Evolutionary conservation across 2,797 vertebrate genomes (phyloP).

Genomic region (Myotis findleyi): DNA sequence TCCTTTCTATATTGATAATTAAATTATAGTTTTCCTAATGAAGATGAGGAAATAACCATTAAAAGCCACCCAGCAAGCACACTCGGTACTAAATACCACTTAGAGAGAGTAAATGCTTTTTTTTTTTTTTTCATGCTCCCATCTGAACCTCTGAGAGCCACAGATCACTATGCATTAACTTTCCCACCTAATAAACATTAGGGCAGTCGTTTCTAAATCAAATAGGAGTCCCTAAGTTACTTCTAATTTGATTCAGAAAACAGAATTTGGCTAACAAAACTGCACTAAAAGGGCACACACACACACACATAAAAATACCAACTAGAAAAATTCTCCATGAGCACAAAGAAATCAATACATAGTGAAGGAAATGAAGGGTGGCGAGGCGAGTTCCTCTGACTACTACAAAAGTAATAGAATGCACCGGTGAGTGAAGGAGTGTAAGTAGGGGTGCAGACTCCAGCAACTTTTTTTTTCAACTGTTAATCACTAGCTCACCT

Average conservation of each 20-base stretch:
- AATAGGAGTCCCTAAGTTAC: constrained; percentile 68
- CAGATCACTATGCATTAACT: not conserved
- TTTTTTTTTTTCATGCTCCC: not conserved
- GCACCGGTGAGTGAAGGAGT: constrained; percentile 77
- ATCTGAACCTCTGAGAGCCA: not conserved
- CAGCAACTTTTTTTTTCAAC: constrained; percentile 86
- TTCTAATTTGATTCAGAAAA: constrained; percentile 77
- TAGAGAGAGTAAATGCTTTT: not conserved
- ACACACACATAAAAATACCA: not conserved
- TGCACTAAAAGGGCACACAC: constrained; percentile 76
- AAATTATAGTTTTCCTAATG: constrained; percentile 47
- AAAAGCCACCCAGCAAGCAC: not conserved
- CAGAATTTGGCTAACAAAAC: constrained; percentile 80
- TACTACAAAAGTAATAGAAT: constrained; percentile 85
- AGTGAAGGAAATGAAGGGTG: constrained; percentile 83
- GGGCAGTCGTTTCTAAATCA: not conserved
- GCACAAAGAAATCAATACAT: constrained; percentile 82
- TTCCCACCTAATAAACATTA: not conserved
- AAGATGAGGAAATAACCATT: constrained; percentile 54
- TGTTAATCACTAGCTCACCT: constrained; percentile 93
- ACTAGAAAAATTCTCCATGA: constrained; percentile 68
- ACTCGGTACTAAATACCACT: not conserved
- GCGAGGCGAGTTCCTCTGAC: constrained; percentile 82
- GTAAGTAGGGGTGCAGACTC: constrained; percentile 86
- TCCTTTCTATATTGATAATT: constrained; percentile 17